Conservation (phyloP, 2,113 vertebrate genomes). For the Nymphicus hollandicus region DNA sequence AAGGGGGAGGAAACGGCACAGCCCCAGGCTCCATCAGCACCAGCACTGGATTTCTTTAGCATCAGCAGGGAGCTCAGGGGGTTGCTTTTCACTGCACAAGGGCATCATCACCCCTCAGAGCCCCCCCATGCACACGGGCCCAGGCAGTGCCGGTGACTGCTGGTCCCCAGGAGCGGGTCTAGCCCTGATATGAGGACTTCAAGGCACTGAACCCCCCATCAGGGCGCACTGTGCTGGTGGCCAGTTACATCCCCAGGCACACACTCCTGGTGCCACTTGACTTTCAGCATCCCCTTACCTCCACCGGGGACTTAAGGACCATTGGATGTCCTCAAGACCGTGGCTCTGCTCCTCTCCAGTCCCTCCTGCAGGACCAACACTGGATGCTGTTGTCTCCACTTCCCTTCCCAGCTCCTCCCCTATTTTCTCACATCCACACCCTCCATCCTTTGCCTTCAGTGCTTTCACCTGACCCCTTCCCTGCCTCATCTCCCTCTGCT, state of each 20-base stretch:
- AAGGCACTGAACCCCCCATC: background rate
- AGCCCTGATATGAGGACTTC: background rate
- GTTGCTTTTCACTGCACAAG: background rate
- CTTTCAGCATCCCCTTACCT: background rate
- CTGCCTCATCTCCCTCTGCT: background rate
- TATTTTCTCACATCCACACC: background rate
- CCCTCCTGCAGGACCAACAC: background rate
- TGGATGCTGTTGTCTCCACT: background rate
- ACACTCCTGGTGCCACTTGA: background rate
- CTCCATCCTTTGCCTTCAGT: background rate
- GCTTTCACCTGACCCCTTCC: background rate
- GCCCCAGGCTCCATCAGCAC: background rate
- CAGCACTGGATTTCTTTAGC: fast-evolving
- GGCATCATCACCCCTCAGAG: background rate
- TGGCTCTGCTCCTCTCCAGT: background rate
- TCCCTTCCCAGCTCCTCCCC: background rate
- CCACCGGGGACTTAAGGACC: background rate
- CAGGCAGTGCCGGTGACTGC: background rate
- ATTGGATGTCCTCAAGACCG: background rate
- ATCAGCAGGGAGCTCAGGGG: background rate
- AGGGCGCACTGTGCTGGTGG: fast-evolving
- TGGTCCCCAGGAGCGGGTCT: background rate
- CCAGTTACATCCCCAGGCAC: background rate
- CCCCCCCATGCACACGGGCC: fast-evolving
- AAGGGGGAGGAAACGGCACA: background rate